Evolutionary conservation across 1,140 invertebrate genomes (phyloP), one percentile per base, ranked within the genome.

Genomic region (Bombus confusus): DNA sequence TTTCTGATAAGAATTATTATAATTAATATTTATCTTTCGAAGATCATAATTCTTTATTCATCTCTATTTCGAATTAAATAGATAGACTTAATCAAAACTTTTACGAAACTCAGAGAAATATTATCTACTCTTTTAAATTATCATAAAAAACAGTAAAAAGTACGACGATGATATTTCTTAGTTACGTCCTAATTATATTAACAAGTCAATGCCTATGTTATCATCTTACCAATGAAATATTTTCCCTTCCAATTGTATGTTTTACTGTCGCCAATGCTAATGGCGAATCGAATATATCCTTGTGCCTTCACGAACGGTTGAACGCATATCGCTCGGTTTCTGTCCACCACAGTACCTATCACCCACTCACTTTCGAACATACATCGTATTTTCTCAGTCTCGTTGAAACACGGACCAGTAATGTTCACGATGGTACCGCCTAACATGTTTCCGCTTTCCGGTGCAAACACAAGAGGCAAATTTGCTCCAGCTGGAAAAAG

Each of bases 351-450:
- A 25, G 96, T 97, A 28, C 98, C 98, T 10, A 96, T 93, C 8
- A 98, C 97, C 82, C 96, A 96, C 90, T 97, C 97, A 0, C 96
- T 97, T 90, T 98, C 98, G 91, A 98, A 98, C 85, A 97, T 96
- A 91, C 98, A 99, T 62, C 96, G 97, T 28, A 99, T 96, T 87
- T 97, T 97, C 85, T 97, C 96, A 31, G 96, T 96, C 0, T 96
- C 96, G 88, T 96, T 95, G 90, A 98, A 98, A 94, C 98, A 99
- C 18, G 98, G 98, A 0, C 98, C 98, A 0, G 98, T 99, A 43
- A 99, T 98, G 92, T 99, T 99, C 9, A 99, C 98, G 71, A 99
- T 96, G 0, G 98, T 98, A 18, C 98, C 98, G 6, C 98, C 98
- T 72, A 99, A 95, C 98, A 99, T 99, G 93, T 98, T 98, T 31